Evolutionary conservation across 1,140 invertebrate species (phyloP).

Genomic region (Dolichoris vasculosae): DNA sequence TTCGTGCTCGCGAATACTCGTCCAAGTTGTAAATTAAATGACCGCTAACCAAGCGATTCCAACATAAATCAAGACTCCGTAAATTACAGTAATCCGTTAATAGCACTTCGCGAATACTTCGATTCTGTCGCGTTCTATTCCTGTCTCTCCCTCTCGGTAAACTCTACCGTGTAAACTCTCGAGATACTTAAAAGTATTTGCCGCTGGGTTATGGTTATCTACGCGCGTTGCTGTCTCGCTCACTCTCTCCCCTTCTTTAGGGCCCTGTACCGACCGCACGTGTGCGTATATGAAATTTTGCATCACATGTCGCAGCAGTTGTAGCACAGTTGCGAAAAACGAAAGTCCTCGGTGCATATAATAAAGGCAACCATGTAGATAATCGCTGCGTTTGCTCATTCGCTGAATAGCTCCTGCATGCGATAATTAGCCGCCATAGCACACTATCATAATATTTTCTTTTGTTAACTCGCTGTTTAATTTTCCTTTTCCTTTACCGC

Average conservation of each 20-base stretch:
- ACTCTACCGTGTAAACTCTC: no score
- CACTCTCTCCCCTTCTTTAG: conserved; percentile 7
- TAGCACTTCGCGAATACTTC: neutral
- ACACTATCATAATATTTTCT: conserved; percentile 10
- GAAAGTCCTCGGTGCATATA: conserved; percentile 32
- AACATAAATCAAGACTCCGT: conserved; percentile 28
- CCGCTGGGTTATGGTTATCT: neutral
- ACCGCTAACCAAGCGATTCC: no score
- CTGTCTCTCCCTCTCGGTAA: neutral
- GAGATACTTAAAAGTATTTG: conserved; percentile 7
- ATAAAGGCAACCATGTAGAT: conserved; percentile 38
- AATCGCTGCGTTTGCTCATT: conserved; percentile 20
- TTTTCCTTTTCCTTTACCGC: neutral
- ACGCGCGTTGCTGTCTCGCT: neutral
- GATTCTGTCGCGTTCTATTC: neutral
- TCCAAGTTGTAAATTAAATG: neutral
- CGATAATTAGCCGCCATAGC: conserved; percentile 28
- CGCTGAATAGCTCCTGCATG: conserved; percentile 1
- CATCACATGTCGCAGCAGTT: neutral
- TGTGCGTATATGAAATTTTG: conserved; percentile 21
- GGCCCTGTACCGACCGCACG: neutral
- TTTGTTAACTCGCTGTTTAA: neutral
- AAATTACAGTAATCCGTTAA: conserved; percentile 32
- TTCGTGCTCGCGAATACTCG: no score
- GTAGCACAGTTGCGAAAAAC: conserved; percentile 39